phyloP scores from a whole-genome alignment of 2,113 vertebrate species.

The Phrynocephalus versicolor region DNA sequence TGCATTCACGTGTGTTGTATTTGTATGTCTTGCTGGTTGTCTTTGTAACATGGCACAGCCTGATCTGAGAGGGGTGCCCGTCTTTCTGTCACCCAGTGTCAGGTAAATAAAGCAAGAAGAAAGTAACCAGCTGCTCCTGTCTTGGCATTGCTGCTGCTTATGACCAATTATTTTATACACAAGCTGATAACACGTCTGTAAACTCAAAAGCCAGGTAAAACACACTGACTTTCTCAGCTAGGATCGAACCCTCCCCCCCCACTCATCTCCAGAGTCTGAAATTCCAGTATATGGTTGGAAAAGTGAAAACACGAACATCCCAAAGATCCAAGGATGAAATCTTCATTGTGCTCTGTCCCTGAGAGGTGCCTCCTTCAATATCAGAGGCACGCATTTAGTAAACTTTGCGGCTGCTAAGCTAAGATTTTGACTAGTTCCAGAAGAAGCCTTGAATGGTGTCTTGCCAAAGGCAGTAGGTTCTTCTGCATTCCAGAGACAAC shows the following conservation, averaged over 20 bases:
- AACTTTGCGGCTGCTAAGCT: not conserved
- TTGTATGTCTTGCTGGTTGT: not conserved
- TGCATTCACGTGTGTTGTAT: not conserved
- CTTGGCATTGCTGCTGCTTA: not conserved
- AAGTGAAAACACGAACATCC: not conserved
- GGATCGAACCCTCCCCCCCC: not conserved
- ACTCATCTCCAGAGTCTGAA: not conserved
- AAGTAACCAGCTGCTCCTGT: not conserved
- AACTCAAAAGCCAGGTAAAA: not conserved
- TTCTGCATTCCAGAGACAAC: too few relatives aligned
- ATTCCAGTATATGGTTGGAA: not conserved
- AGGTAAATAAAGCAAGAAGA: not conserved
- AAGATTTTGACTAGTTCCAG: too few relatives aligned
- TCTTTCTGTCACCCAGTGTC: not conserved
- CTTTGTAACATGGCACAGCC: not conserved
- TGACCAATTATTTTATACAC: not conserved
- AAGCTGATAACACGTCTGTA: not conserved
- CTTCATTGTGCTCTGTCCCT: not conserved
- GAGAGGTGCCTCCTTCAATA: too few relatives aligned
- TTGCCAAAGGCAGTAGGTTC: too few relatives aligned
- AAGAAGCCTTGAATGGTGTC: too few relatives aligned
- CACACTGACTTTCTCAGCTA: not conserved
- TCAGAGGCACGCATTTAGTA: not conserved
- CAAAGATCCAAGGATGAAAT: not conserved
- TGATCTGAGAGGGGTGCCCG: not conserved